Conservation (phyloP, 2,113 vertebrate species). For the Paradoxurus hermaphroditus region DNA sequence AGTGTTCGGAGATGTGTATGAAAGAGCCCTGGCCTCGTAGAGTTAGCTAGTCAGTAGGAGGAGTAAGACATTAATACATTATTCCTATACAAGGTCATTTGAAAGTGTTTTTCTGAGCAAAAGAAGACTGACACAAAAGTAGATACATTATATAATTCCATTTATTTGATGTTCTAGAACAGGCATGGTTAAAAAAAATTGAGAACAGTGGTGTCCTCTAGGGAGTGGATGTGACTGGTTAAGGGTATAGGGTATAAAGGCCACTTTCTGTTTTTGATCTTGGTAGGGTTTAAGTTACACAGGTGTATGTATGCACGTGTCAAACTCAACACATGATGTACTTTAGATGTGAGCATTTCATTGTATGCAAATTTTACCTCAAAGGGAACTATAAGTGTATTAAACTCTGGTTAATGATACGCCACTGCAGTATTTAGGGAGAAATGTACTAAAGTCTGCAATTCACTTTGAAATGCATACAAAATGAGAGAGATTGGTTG, state of each 20-base stretch:
- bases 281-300: not conserved
- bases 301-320: not conserved
- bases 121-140: constrained; percentile 1
- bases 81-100: not conserved
- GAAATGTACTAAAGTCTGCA: not conserved
- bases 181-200: not conserved
- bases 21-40: not conserved
- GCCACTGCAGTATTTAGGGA: not conserved
- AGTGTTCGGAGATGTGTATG: not conserved
- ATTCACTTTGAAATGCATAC: not conserved
- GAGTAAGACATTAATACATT: not conserved
- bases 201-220: not conserved
- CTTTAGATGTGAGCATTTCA: not conserved
- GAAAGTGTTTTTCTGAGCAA: not conserved
- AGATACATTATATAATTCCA: not conserved
- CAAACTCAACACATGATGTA: not conserved
- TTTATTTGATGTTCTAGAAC: not conserved
- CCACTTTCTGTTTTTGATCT: not conserved
- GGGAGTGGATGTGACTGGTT: not conserved
- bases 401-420: not conserved
- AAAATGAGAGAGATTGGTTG: not conserved
- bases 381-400: not conserved
- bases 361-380: not conserved
- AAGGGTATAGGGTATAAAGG: not conserved
- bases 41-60: not conserved